phyloP scores from a whole-genome alignment of 2,797 vertebrate genomes.

The Onychomys torridus region DNA sequence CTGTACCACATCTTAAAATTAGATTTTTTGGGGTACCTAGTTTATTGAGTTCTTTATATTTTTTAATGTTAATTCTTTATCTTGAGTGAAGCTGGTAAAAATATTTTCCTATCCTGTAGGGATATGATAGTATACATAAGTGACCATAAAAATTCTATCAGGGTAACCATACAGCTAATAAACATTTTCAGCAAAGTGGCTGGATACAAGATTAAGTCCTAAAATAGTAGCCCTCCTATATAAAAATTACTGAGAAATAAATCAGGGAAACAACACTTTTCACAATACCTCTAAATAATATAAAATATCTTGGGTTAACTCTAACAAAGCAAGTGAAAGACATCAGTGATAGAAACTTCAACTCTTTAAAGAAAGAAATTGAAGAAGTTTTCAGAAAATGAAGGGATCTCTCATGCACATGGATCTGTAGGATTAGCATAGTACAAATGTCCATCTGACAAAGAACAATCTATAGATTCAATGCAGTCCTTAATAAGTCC shows the following conservation, averaged over 20 bases:
- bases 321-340: not conserved
- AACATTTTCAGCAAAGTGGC: too few relatives aligned
- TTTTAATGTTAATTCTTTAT: not conserved
- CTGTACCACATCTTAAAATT: too few relatives aligned
- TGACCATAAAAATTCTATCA: too few relatives aligned
- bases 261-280: not conserved
- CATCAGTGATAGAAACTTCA: not conserved
- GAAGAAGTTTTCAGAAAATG: not conserved
- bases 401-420: too few relatives aligned
- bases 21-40: too few relatives aligned
- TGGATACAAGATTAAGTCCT: not conserved
- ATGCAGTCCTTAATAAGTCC: not conserved
- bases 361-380: not conserved
- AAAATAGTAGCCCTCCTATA: not conserved
- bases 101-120: not conserved
- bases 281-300: not conserved
- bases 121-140: not conserved
- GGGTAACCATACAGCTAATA: not conserved
- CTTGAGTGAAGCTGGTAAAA: not conserved
- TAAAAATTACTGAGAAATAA: not conserved
- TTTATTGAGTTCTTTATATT: not conserved
- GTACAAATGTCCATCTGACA: not conserved
- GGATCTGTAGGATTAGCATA: not conserved
- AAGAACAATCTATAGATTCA: not conserved
- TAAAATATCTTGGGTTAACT: not conserved